Evolutionary conservation across 2,888 invertebrate genomes (phyloP), one percentile per base, ranked within the genome.

Genomic region (Hyalella azteca): DNA sequence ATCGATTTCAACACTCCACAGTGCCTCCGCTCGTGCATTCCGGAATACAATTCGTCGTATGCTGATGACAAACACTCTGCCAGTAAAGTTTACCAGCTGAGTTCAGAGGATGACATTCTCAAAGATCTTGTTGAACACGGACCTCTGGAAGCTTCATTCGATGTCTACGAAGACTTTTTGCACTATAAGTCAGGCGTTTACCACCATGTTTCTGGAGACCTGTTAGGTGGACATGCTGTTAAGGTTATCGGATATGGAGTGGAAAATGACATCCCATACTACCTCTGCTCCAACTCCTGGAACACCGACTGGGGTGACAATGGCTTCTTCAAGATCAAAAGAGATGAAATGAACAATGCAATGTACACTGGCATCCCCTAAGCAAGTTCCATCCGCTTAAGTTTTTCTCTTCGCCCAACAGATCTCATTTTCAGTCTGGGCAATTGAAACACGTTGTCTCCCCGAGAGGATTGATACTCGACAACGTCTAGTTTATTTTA

Each of bases 241-340:
- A 93, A 93, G 87, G 93, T 96, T 77, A 88, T 96, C 73, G 96
- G 97, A n/a, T 97, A 95, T 94, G 96, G 97, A 59, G 91, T 91
- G 0, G 90, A 90, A 85, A 93, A 95, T 84, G 91, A 91, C 13
- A 91, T 90, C 78, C 93, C 93, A 73, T 97, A 95, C 88, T 97
- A 96, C 96, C 90, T 95, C 29, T 91, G 95, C 85, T 95, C 94
- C 78, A 97, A 97, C 89, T 95, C 95, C 0, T 97, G 96, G 96
- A 96, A 97, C 89, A 90, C 91, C 0, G 96, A 96, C 88, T 97
- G 96, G 96, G 96, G 96, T 84, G 92, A 94, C 87, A 91, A 88
- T 48, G 90, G 89, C 87, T 82, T 85, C 89, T 95, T 96, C 90
- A 95, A 95, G 88, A 95, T 96, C 84, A 89, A 93, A 32, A 91